phyloP scores from a whole-genome alignment of 1,140 invertebrate species.

The Monochamus saltuarius region DNA sequence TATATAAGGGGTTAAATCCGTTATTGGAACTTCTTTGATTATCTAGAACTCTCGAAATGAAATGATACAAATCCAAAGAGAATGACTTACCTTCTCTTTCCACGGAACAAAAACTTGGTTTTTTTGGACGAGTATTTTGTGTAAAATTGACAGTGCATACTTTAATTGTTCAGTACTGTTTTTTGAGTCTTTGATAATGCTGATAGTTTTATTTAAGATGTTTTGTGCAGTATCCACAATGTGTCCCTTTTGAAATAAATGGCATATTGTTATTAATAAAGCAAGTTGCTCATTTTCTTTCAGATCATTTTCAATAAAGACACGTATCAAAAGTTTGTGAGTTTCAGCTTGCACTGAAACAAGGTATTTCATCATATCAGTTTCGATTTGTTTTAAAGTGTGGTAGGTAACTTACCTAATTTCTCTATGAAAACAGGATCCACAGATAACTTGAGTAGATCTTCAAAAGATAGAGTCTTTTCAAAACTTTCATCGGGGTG shows the following conservation, averaged over 20 bases:
- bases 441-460: conserved; percentile 22
- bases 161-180: conserved; percentile 27
- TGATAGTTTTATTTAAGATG: conserved; percentile 37
- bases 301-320: conserved; percentile 27
- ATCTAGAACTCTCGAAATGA: conserved; percentile 29
- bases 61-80: conserved; percentile 6
- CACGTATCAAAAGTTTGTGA: conserved; percentile 26
- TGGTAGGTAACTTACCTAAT: conserved; percentile 25
- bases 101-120: conserved; percentile 30
- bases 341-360: conserved; percentile 22
- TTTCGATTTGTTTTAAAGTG: neutral
- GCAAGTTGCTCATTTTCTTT: conserved; percentile 28
- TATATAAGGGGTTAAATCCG: conserved; percentile 32
- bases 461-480: conserved; percentile 25
- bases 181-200: conserved; percentile 30
- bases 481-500: conserved; percentile 4
- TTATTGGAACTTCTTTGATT: conserved; percentile 29
- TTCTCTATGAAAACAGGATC: conserved; percentile 35
- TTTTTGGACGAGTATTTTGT: conserved; percentile 38
- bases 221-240: conserved; percentile 26
- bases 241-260: conserved; percentile 37
- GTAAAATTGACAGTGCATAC: conserved; percentile 37
- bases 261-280: conserved; percentile 37
- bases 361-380: neutral
- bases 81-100: conserved; percentile 31